Base-by-base conservation (phyloP, 1,140 invertebrate genomes). In the Euura saliciscinereae region DNA sequence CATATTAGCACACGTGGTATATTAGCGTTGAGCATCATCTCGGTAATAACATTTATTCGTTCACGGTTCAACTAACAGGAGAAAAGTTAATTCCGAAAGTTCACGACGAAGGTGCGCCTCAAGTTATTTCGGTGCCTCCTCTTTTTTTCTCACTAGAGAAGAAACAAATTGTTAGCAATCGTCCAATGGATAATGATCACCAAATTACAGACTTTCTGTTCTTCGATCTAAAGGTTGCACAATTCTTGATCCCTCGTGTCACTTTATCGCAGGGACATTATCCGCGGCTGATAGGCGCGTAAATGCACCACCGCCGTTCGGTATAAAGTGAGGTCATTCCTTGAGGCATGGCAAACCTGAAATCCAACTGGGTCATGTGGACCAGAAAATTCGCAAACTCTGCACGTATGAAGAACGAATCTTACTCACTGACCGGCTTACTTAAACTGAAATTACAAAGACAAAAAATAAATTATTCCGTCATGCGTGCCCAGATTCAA, bases 151-250 rank as follows among this genome's bases (percentile, higher is more conserved):
- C 51, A 59, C 51, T 59, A 3, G 51, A 59, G 51, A 28, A 59
- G 51, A 8, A 59, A 59, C 51, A 59, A 59, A 59, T 59, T 59
- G 51, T 59, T 59, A n/a, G 51, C 51, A n/a, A 59, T 11, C 13
- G 51, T 59, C 51, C 8, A 59, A 59, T 59, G 51, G 51, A 59
- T 59, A 59, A 59, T 59, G 10, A n/a, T 3, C 8, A 59, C 51
- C 8, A 59, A 59, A 59, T 59, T 59, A 59, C 51, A 59, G 51
- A 59, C 51, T 59, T 59, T 59, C 51, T 59, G 10, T 59, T 59
- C 51, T 59, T n/a, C 13, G 8, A n/a, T 11, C 13, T 59, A 8
- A n/a, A 59, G 51, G 13, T 59, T 59, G 51, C 51, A n/a, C 51
- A 59, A 59, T 59, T 8, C 6, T 8, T 59, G 10, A 59, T 28